phyloP scores from a whole-genome alignment of 1,140 invertebrate species.

The Vollenhovia emeryi region DNA sequence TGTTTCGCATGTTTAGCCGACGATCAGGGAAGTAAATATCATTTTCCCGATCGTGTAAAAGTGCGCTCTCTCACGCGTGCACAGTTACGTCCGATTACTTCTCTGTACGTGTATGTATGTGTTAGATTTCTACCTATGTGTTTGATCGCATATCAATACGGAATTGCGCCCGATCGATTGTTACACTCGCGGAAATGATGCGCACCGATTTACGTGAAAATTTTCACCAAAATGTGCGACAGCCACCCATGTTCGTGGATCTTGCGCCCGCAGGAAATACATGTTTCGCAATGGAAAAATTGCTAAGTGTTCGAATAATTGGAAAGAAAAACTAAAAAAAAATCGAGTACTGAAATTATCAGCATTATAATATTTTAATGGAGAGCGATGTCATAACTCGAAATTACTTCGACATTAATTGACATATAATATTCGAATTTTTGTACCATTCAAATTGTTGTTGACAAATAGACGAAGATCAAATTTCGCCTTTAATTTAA shows the following conservation, averaged over 20 bases:
- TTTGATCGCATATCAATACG: slow-evolving; percentile 42
- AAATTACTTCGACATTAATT: background rate
- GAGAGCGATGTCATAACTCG: background rate
- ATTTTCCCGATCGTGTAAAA: slow-evolving; percentile 63
- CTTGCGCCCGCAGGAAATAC: background rate
- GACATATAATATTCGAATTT: background rate
- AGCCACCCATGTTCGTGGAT: background rate
- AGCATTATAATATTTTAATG: background rate
- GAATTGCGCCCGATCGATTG: slow-evolving; percentile 31
- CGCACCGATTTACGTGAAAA: slow-evolving; percentile 10
- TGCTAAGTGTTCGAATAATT: background rate
- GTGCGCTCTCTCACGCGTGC: slow-evolving; percentile 29
- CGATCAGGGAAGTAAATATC: slow-evolving; percentile 77
- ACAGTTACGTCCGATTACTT: background rate
- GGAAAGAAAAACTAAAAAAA: background rate
- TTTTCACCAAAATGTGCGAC: background rate
- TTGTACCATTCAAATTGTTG: background rate
- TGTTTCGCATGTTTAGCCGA: slow-evolving; percentile 74
- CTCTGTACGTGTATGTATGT: background rate
- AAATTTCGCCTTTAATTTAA: background rate
- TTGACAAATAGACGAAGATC: background rate
- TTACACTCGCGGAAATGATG: background rate
- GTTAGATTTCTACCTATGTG: background rate
- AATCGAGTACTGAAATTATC: background rate
- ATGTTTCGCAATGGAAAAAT: slow-evolving; percentile 8